Evolutionary conservation across 2,797 vertebrate genomes (phyloP), one percentile per base, ranked within the genome.

Genomic region (Ispidina picta): DNA sequence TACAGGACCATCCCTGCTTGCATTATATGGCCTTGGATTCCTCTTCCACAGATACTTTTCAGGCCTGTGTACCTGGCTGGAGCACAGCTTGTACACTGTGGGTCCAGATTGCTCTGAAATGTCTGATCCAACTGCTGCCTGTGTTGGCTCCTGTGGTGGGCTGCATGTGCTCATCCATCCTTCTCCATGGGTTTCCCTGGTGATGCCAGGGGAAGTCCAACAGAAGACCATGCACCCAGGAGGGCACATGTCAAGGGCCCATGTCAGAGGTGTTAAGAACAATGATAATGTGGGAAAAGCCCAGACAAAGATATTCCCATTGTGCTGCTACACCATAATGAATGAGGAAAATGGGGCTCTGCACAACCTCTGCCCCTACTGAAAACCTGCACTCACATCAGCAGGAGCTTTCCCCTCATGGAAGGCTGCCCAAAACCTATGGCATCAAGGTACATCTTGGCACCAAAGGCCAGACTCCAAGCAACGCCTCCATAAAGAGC

Each of bases 51-150:
- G 44, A 64, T 76, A 39, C 10, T 7, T 28, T 54, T 65, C 37
- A 77, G 39, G 19, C 8, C 25, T 44, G 6, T n/a, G 17, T 17
- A 80, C 46, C 8, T 18, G 4, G 2, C 56, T 92, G 60, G 25
- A 3, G 5, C 16, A 37, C 0, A 0, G 68, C 15, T 79, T 5
- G 4, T 29, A 58, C 23, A 51, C 5, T 6, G 37, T 44, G 9
- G 13, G 12, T 86, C 20, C 20, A 60, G n/a, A 20, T 1, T 26
- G 54, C 33, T 81, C 39, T 29, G 15, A 68, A 68, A 21, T 71
- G 21, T 13, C 29, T 48, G 26, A 59, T 29, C 12, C 2, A 5
- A 13, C 11, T 51, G 31, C 69, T 63, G 31, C 9, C 7, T 9
- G 6, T 15, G 19, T 4, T 58, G 59, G 16, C 37, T 75, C 6